Evolutionary conservation across 2,888 invertebrate genomes (phyloP).

Genomic region (Athalia rosae): DNA sequence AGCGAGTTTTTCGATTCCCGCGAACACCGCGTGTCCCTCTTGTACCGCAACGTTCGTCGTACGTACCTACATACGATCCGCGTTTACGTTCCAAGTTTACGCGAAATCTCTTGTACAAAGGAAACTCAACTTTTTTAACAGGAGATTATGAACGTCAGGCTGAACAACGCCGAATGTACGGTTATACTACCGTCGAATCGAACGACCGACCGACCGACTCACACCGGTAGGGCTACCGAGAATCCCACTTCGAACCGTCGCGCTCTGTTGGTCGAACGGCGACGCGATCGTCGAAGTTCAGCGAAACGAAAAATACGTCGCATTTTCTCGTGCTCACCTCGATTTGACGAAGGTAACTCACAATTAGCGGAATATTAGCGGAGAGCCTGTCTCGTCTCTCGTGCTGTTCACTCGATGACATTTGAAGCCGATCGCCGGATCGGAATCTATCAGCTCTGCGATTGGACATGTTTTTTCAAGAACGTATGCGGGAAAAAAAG

Average conservation of each 20-base stretch:
- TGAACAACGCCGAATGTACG: conserved; percentile 28
- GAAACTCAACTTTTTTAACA: conserved; percentile 65
- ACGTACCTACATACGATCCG: neutral
- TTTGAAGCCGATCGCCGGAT: no score
- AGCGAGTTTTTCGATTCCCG: conserved; percentile 9
- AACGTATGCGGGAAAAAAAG: no score
- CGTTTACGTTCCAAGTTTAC: conserved; percentile 43
- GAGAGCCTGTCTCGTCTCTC: no score
- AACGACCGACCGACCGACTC: neutral
- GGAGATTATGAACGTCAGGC: conserved; percentile 58
- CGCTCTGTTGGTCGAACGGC: conserved; percentile 7
- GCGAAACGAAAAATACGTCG: no score
- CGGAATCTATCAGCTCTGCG: no score
- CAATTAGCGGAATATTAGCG: no score
- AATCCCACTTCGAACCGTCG: neutral
- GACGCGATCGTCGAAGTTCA: neutral
- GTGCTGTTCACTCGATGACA: no score
- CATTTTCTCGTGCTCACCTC: no score
- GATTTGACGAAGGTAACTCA: no score
- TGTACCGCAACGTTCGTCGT: no score
- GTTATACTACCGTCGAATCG: conserved; percentile 31
- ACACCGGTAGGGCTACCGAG: conserved; percentile 17
- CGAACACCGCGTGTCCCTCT: neutral
- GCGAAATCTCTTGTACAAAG: conserved; percentile 61
- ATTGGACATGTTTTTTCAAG: no score